These are phyloP conservation scores for Athrips mouffetella DNA, from an alignment of 2,888 invertebrate species.

Conservation along the genomic window DNA sequence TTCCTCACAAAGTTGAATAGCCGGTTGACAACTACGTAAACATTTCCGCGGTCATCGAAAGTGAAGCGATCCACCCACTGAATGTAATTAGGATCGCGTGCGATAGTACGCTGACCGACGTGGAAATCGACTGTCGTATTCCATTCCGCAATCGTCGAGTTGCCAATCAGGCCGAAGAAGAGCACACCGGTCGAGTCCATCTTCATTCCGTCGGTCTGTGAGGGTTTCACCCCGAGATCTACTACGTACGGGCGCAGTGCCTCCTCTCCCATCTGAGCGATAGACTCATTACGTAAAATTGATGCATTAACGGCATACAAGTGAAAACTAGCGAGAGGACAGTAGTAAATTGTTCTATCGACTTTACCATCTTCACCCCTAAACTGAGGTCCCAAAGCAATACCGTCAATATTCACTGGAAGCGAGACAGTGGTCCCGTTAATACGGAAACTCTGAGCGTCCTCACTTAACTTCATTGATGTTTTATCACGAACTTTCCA, in stretches of 20 bases:
- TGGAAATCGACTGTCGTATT: conserved; percentile 79
- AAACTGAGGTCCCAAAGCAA: conserved; percentile 82
- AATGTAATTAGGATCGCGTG: conserved; percentile 81
- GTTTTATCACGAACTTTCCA: conserved; percentile 83
- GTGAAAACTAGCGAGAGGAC: conserved; percentile 83
- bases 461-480: conserved; percentile 80
- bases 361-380: conserved; percentile 47
- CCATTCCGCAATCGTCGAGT: conserved; percentile 84
- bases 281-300: conserved; percentile 75
- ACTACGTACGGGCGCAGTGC: conserved; percentile 69
- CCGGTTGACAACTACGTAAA: conserved; percentile 83
- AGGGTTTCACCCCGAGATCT: conserved; percentile 80
- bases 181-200: conserved; percentile 84
- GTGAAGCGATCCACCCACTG: conserved; percentile 87
- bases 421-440: conserved; percentile 77
- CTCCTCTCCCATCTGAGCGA: conserved; percentile 49
- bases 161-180: conserved; percentile 83
- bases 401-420: conserved; percentile 82
- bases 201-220: conserved; percentile 86
- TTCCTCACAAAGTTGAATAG: conserved; percentile 82
- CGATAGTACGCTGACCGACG: conserved; percentile 80
- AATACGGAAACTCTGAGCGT: conserved; percentile 79
- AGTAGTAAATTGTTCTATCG: conserved; percentile 80
- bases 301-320: conserved; percentile 82
- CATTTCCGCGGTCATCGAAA: conserved; percentile 81